phyloP scores from a whole-genome alignment of 2,888 invertebrate species.

The Gandaritis pyraliata region DNA sequence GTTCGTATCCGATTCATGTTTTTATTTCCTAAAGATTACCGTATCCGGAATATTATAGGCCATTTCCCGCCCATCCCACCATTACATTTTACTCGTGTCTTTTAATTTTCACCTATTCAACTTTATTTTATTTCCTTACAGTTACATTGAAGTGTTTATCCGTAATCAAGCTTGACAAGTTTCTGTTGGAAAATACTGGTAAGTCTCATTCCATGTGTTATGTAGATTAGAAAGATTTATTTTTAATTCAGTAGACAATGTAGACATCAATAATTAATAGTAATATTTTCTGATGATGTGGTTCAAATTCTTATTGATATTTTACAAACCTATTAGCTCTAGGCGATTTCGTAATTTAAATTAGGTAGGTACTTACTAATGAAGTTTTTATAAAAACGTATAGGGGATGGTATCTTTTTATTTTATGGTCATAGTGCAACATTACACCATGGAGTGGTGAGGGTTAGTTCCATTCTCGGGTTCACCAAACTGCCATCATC shows the following conservation, averaged over 20 bases:
- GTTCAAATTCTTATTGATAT: no score
- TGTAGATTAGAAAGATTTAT: neutral
- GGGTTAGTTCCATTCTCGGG: constrained; percentile 58
- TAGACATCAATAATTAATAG: neutral
- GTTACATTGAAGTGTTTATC: constrained; percentile 25
- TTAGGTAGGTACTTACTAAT: no score
- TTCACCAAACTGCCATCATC: constrained; percentile 77
- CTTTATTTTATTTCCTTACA: constrained; percentile 28
- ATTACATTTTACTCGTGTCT: neutral
- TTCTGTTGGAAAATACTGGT: constrained; percentile 24
- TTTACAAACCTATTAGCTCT: no score
- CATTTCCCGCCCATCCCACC: constrained; percentile 2
- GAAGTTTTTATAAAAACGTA: constrained; percentile 11
- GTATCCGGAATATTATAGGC: neutral
- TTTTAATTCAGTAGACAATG: neutral
- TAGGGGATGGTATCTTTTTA: constrained; percentile 26
- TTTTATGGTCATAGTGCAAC: constrained; percentile 41
- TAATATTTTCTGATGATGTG: neutral
- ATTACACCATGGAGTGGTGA: constrained; percentile 48
- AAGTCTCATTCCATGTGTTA: constrained; percentile 14
- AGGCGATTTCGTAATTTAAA: no score
- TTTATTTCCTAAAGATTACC: no score
- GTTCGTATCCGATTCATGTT: neutral
- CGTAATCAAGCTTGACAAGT: constrained; percentile 28
- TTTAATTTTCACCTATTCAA: neutral